Evolutionary conservation across 2,797 vertebrate genomes (phyloP).

Genomic region (Urosaurus nigricauda): DNA sequence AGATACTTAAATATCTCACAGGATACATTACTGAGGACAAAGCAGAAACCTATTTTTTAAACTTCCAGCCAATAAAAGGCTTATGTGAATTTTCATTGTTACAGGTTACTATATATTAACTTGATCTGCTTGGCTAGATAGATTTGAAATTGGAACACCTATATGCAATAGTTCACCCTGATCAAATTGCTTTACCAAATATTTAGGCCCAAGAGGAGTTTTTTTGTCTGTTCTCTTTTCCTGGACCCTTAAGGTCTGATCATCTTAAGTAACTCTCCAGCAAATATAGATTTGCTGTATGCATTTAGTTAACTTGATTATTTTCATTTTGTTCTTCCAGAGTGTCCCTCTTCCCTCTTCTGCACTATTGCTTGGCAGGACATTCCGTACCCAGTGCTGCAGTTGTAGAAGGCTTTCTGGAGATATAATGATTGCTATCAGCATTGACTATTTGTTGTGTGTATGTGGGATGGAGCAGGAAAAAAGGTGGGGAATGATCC

Average conservation of each 20-base stretch:
- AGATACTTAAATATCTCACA: background rate
- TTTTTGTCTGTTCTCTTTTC: background rate
- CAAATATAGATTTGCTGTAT: background rate
- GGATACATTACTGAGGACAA: background rate
- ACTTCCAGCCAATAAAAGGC: background rate
- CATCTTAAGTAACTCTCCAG: background rate
- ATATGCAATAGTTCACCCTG: background rate
- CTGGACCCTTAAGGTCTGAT: background rate
- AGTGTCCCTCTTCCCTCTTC: background rate
- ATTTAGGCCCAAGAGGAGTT: background rate
- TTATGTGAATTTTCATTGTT: background rate
- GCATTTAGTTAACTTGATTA: background rate
- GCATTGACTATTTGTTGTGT: background rate
- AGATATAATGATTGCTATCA: background rate
- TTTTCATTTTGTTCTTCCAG: background rate
- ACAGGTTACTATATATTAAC: background rate
- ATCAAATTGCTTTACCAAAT: background rate
- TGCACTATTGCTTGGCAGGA: background rate
- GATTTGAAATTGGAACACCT: background rate
- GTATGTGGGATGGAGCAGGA: background rate
- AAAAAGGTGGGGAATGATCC: too few relatives aligned
- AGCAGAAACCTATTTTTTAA: background rate
- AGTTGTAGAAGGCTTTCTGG: too few relatives aligned
- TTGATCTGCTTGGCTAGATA: background rate
- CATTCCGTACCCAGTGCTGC: background rate